Conservation (phyloP, 2,888 invertebrate species). For the Ormyrus thymus region DNA sequence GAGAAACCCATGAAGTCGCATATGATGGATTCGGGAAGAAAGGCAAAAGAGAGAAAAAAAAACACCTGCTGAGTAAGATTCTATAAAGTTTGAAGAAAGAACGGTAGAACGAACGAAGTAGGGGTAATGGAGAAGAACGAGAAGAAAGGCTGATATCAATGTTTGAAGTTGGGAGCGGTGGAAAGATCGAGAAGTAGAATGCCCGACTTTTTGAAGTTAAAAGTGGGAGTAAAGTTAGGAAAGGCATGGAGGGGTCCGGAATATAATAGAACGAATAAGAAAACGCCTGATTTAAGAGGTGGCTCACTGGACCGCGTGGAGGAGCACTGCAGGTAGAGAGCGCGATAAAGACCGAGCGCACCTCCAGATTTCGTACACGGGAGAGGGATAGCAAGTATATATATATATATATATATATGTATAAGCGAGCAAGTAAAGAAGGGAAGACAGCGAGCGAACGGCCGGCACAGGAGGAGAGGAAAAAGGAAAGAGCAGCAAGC, state of each 20-base stretch:
- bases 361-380: neutral
- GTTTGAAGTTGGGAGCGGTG: constrained; percentile 24
- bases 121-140: neutral
- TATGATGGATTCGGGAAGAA: constrained; percentile 1
- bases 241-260: constrained; percentile 4
- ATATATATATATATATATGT: too few species aligned
- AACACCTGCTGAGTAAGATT: neutral
- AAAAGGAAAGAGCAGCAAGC: constrained; percentile 46
- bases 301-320: constrained; percentile 24
- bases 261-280: constrained; percentile 22
- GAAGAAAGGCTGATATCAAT: constrained; percentile 7
- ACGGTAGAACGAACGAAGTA: neutral
- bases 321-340: constrained; percentile 5
- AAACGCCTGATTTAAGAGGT: constrained; percentile 33
- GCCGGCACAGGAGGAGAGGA: constrained; percentile 20
- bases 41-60: neutral
- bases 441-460: constrained; percentile 15
- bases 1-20: neutral
- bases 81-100: constrained; percentile 9
- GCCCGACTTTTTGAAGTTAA: constrained; percentile 20
- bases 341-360: constrained; percentile 6
- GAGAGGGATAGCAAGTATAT: too few species aligned
- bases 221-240: constrained; percentile 27
- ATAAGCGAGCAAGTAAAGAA: constrained; percentile 8
- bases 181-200: constrained; percentile 19